Base-by-base conservation (phyloP, 2,888 invertebrate species). In the Rhogogaster chlorosoma region DNA sequence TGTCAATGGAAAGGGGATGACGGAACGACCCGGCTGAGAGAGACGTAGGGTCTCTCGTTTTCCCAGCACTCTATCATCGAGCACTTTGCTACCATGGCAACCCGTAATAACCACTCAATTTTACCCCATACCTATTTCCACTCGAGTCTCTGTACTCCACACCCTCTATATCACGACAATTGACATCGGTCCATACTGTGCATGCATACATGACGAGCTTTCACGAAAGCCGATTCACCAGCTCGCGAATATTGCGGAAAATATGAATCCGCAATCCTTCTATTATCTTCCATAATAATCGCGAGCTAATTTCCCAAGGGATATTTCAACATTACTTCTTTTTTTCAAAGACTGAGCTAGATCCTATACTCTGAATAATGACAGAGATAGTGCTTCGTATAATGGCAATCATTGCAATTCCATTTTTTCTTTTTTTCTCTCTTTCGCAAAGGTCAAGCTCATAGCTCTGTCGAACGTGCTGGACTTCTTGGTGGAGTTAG, bases 381-480 rank as follows among this genome's bases (percentile, higher is more conserved):
- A 45, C 10, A 15, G 15, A 45, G 45, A n/a, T n/a, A 15, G 12
- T 45, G 45, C 45, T 45, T 15, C n/a, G n/a, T n/a, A 12, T 42
- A 12, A 38, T 38, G 38, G 38, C 38, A 38, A 9, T 38, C 38
- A 42, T 42, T 61, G 22, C n/a, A 9, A 61, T 22, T 70, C 18
- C 9, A 7, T 32, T 71, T 38, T 85, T 85, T 85, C 61, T 85
- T 85, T 2, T 80, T 12, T 80, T 10, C 2, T 36, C 32, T 53
- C n/a, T 85, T 77, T 77, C 87, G 89, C 91, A 22, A 92, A 97
- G 97, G 96, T 88, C 97, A 98, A 95, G 97, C 98, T 0, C 99
- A 99, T 94, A 98, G 98, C 0, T 98, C 98, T 0, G 98, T 99
- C 5, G 99, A 99, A 94, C 96, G 98, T 49, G 99, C 98, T 36